These are phyloP conservation scores for Dicrostonyx torquatus DNA, from an alignment of 2,797 vertebrate genomes.

Conservation along the genomic window DNA sequence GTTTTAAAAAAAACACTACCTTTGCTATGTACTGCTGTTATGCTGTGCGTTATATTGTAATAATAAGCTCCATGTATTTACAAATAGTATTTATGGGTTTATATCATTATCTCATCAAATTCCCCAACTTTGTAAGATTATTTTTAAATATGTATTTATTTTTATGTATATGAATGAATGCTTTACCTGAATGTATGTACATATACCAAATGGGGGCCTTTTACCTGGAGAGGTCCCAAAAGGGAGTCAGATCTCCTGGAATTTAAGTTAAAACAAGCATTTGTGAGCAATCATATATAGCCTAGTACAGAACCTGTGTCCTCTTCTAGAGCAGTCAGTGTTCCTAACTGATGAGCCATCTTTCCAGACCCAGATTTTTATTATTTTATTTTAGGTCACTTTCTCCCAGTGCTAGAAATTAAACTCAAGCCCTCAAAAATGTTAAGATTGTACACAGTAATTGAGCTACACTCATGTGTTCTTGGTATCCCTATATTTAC, in stretches of 20 bases:
- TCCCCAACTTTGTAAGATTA: not conserved
- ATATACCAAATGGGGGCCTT: not conserved
- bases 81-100: not conserved
- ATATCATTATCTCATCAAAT: constrained; percentile 8
- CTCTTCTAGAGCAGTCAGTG: not conserved
- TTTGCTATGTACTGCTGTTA: not conserved
- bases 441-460: not conserved
- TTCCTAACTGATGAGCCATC: not conserved
- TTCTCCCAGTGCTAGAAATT: not conserved
- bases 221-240: too few relatives aligned
- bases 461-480: not conserved
- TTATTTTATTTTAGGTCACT: not conserved
- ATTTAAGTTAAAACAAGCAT: not conserved
- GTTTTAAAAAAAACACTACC: constrained; percentile 34
- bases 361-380: not conserved
- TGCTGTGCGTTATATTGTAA: constrained; percentile 41
- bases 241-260: not conserved
- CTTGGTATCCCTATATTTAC: not conserved
- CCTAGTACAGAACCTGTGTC: not conserved
- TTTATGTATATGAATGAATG: not conserved
- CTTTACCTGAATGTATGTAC: too few relatives aligned
- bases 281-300: not conserved
- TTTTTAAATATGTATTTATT: not conserved
- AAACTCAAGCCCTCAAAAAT: not conserved
- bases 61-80: not conserved